These are phyloP conservation scores for Ceramica pisi DNA, from an alignment of 2,888 invertebrate species.

Conservation along the genomic window DNA sequence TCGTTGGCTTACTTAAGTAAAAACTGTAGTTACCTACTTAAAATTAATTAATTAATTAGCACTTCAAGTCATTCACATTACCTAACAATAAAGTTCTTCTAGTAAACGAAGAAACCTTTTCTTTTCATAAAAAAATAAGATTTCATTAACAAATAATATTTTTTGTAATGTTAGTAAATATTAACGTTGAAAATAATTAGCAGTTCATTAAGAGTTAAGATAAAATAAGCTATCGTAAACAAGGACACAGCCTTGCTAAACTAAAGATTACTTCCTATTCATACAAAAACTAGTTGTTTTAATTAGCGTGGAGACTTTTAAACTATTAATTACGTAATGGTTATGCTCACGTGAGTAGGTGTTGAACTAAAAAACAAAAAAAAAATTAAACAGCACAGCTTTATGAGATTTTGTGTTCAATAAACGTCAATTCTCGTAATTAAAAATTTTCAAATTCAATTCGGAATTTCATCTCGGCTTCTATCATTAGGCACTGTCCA, in stretches of 20 bases:
- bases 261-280: slow-evolving; percentile 24
- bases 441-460: neutral
- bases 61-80: neutral
- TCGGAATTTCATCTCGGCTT: neutral
- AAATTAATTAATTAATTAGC: neutral
- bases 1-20: neutral
- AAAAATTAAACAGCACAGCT: neutral
- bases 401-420: neutral
- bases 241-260: slow-evolving; percentile 29
- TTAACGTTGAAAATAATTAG: slow-evolving; percentile 10
- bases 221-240: slow-evolving; percentile 22
- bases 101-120: neutral
- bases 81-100: neutral
- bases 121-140: neutral
- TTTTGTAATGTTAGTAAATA: slow-evolving; percentile 16
- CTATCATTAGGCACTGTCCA: neutral
- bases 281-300: slow-evolving; percentile 15
- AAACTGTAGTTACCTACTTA: neutral
- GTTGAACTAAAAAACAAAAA: neutral
- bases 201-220: slow-evolving; percentile 21
- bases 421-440: neutral
- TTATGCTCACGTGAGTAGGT: slow-evolving; percentile 5
- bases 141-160: slow-evolving; percentile 2
- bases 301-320: neutral
- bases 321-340: slow-evolving; percentile 7